A percentile compares a stretch with the other conserved stretches of the same genome.
Conservation (phyloP, 2,113 vertebrate genomes). For the Larimichthys polyactis region DNA sequence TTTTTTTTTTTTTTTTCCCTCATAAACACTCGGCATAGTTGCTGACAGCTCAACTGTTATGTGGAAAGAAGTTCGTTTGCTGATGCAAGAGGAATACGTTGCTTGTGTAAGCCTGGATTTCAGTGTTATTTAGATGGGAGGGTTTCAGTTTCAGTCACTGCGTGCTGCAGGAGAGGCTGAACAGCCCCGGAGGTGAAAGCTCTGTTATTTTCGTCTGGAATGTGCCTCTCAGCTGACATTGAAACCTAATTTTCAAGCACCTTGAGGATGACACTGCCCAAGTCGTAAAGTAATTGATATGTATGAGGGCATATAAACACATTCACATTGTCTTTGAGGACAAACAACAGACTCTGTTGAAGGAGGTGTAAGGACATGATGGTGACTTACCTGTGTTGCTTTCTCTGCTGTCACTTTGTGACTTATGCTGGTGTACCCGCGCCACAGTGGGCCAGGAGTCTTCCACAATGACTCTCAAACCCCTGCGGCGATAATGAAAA, state of each 20-base stretch:
- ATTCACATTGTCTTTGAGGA: conserved; percentile 70
- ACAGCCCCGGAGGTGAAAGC: conserved; percentile 68
- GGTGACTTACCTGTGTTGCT: conserved; percentile 57
- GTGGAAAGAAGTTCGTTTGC: conserved; percentile 72
- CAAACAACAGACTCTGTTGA: conserved; percentile 68
- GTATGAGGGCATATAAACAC: conserved; percentile 75
- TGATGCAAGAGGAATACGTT: conserved; percentile 76
- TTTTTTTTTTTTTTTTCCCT: conserved; percentile 23
- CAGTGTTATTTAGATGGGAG: conserved; percentile 60
- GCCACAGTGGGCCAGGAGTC: conserved; percentile 49
- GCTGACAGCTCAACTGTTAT: conserved; percentile 74
- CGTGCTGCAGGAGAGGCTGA: conserved; percentile 39
- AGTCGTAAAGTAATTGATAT: conserved; percentile 80
- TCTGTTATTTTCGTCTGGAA: conserved; percentile 65
- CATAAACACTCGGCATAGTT: conserved; percentile 64
- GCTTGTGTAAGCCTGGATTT: conserved; percentile 77
- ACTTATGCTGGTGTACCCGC: conserved; percentile 57
- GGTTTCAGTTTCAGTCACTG: conserved; percentile 67
- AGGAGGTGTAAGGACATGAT: conserved; percentile 60
- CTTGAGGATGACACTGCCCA: conserved; percentile 77
- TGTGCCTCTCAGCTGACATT: conserved; percentile 76
- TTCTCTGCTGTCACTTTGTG: conserved; percentile 50
- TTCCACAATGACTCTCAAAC: conserved; percentile 64
- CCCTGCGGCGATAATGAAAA: conserved; percentile 67
- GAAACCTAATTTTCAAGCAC: conserved; percentile 81